These are phyloP conservation scores for Lithophane leautieri DNA, from an alignment of 2,888 invertebrate genomes.

Conservation along the genomic window DNA sequence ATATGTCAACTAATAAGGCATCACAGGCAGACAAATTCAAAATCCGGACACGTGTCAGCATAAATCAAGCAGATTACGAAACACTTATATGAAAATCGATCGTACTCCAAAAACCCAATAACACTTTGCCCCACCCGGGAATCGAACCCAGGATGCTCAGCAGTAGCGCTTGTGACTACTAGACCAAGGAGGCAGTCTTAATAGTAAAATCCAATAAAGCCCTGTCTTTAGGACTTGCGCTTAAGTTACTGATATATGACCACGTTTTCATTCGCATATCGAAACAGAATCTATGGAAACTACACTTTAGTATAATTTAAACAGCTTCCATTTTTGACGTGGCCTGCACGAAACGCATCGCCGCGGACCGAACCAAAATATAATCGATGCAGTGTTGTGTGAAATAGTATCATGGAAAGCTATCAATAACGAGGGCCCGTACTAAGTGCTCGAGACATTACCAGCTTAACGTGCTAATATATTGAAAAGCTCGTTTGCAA, in stretches of 20 bases:
- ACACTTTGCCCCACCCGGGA: too few species aligned
- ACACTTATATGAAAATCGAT: too few species aligned
- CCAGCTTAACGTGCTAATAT: slow-evolving; percentile 80
- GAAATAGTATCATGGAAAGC: slow-evolving; percentile 69
- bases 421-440: slow-evolving; percentile 75
- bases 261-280: slow-evolving; percentile 28
- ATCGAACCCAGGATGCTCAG: too few species aligned
- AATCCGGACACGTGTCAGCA: too few species aligned
- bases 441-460: slow-evolving; percentile 80
- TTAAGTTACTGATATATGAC: slow-evolving; percentile 27
- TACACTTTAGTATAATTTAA: slow-evolving; percentile 29
- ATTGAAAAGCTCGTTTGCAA: slow-evolving; percentile 76
- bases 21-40: too few species aligned
- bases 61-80: too few species aligned
- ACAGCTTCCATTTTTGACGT: slow-evolving; percentile 54
- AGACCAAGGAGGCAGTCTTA: not conserved
- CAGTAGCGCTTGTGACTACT: too few species aligned
- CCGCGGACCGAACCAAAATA: slow-evolving; percentile 46
- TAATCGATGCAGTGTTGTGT: slow-evolving; percentile 69
- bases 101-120: too few species aligned
- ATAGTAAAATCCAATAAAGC: slow-evolving; percentile 9
- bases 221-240: slow-evolving; percentile 10
- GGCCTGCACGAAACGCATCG: slow-evolving; percentile 44
- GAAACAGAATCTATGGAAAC: slow-evolving; percentile 27
- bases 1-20: too few species aligned